Evolutionary conservation across 2,888 invertebrate genomes (phyloP).

Genomic region (Hyles lineata): DNA sequence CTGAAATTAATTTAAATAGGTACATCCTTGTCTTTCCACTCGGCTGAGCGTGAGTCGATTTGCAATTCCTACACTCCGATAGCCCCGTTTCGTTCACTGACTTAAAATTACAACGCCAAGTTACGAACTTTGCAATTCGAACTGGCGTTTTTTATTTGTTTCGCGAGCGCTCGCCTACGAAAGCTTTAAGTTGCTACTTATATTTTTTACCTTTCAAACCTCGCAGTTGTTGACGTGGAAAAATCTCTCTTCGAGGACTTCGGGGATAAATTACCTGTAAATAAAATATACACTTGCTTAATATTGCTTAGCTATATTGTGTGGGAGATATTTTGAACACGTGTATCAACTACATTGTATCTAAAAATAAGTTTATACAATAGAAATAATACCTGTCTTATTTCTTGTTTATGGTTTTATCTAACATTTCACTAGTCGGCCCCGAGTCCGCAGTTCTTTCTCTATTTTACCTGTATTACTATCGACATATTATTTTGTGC

Average conservation of each 20-base stretch:
- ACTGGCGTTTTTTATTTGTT: slow-evolving; percentile 58
- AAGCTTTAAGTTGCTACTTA: slow-evolving; percentile 49
- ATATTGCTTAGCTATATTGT: slow-evolving; percentile 33
- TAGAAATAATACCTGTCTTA: too few relatives aligned
- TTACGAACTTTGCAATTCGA: slow-evolving; percentile 58
- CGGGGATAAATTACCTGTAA: slow-evolving; percentile 58
- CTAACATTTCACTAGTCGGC: too few relatives aligned
- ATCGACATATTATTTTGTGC: too few relatives aligned
- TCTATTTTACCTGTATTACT: too few relatives aligned
- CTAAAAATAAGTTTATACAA: slow-evolving; percentile 6
- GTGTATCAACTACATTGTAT: not conserved
- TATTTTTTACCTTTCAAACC: slow-evolving; percentile 51
- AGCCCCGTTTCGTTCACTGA: slow-evolving; percentile 68
- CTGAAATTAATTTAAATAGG: slow-evolving; percentile 76
- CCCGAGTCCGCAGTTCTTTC: too few relatives aligned
- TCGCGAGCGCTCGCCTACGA: slow-evolving; percentile 51
- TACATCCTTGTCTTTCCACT: slow-evolving; percentile 76
- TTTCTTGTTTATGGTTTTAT: too few relatives aligned
- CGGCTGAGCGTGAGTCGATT: slow-evolving; percentile 72
- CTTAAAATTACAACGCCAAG: slow-evolving; percentile 70
- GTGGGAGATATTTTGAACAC: not conserved
- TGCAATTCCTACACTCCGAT: slow-evolving; percentile 74
- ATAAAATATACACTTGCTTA: slow-evolving; percentile 45
- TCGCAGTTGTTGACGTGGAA: slow-evolving; percentile 45
- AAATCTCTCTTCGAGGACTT: slow-evolving; percentile 36